Evolutionary conservation across 1,140 invertebrate genomes (phyloP).

Genomic region (Drosophila tropicalis): DNA sequence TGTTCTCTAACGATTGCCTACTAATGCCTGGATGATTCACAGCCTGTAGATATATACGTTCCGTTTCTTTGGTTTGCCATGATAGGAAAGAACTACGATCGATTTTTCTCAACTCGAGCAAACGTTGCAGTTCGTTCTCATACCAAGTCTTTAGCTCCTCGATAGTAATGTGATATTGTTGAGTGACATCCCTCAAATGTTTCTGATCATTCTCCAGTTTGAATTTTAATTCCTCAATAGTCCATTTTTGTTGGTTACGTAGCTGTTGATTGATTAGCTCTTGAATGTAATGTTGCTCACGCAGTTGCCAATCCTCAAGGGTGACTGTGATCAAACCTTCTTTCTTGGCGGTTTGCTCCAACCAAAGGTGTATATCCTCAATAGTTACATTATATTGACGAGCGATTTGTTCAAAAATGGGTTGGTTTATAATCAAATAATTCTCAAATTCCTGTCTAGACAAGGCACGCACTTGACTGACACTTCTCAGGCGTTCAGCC

Average conservation of each 20-base stretch:
- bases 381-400: constrained; percentile 68
- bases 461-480: constrained; percentile 56
- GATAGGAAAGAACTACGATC: constrained; percentile 31
- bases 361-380: constrained; percentile 70
- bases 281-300: constrained; percentile 62
- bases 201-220: constrained; percentile 58
- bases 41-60: constrained; percentile 58
- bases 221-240: constrained; percentile 66
- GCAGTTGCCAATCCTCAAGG: constrained; percentile 59
- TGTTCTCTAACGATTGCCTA: constrained; percentile 38
- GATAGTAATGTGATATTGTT: constrained; percentile 67
- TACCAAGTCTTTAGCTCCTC: constrained; percentile 74
- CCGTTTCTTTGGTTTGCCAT: constrained; percentile 64
- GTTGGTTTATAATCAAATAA: constrained; percentile 58
- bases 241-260: constrained; percentile 68
- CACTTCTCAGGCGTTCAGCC: constrained; percentile 44
- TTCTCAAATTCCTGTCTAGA: constrained; percentile 63
- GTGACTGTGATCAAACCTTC: constrained; percentile 55
- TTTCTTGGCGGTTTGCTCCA: constrained; percentile 50
- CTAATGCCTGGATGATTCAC: constrained; percentile 46
- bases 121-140: constrained; percentile 55
- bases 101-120: constrained; percentile 57
- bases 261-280: constrained; percentile 65
- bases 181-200: constrained; percentile 54
- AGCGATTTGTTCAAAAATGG: constrained; percentile 59